Base-by-base conservation (phyloP, 2,888 invertebrate species). In the Philereme transversata region DNA sequence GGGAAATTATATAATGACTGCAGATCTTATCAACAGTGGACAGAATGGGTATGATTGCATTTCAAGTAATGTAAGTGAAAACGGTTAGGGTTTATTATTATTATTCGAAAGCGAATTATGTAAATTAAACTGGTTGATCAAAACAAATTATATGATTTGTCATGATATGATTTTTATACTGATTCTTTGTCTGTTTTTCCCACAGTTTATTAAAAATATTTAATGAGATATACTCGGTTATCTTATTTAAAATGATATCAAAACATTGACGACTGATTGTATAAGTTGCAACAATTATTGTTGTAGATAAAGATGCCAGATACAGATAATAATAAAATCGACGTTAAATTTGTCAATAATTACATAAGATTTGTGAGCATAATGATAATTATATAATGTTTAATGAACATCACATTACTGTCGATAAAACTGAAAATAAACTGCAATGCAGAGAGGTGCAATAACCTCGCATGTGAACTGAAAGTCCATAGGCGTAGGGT, bases 401-500 rank as follows among this genome's bases (percentile, higher is more conserved):
- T 22, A 22, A 22, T 3, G 22, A 1, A 22, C 22, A 22, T 22
- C 22, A 22, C 22, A 22, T 22, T 22, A 22, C 3, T 22, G 22
- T 2, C 22, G 22, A 40, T 6, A 40, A 40, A 40, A 40, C 40
- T 7, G 22, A 40, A 51, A 48, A 54, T 44, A 47, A 54, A 61
- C 45, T 55, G 58, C 61, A 61, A 55, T 55, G 59, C 59, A 57
- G 59, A 54, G 56, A 40, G 40, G 59, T 59, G 58, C 53, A 62
- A 11, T 54, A 48, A 57, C 53, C 62, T 60, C 57, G 57, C 62
- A 52, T 62, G 58, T 63, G 58, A 22, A 22, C 22, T 22, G 22
- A 61, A 58, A 66, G 63, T 60, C 56, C 53, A 59, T 57, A 63
- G 48, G 52, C 57, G 48, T 49, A 57, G 59, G 48, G 49, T 54